Evolutionary conservation across 2,888 invertebrate genomes (phyloP), one percentile per base, ranked within the genome.

Genomic region (Timema cristinae): DNA sequence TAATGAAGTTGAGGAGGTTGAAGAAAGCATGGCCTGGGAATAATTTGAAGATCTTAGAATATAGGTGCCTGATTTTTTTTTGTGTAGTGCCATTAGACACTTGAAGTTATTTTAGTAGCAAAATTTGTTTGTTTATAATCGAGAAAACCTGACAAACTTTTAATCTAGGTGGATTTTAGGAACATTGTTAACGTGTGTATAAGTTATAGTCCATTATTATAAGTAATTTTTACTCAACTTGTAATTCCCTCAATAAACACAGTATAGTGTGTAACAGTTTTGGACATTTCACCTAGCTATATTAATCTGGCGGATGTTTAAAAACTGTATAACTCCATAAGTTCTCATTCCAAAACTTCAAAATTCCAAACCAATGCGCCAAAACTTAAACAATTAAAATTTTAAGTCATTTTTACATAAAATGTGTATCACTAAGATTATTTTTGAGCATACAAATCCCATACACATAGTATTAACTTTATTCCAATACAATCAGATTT

Each of bases 331-430:
- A 9, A 59, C 13, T 59, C 59, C 32, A 16, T 9, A n/a, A 9
- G 59, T 59, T 59, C n/a, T 9, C 15, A 32, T n/a, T 59, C 13
- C 5, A 59, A 59, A 59, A 59, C 59, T 59, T 7, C 59, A 1
- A 7, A n/a, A 16, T 16, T 59, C 15, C 59, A 59, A 32, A 15
- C 7, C 32, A 16, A 6, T 1, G 59, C 15, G 9, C 59, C 59
- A 59, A n/a, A 59, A 59, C 59, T 13, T 59, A 11, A n/a, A n/a
- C 59, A 59, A n/a, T 59, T 32, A 13, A 59, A 59, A 59, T 59
- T 59, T n/a, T n/a, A n/a, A n/a, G n/a, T n/a, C n/a, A n/a, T n/a
- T n/a, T n/a, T n/a, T n/a, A n/a, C n/a, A n/a, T n/a, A n/a, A n/a
- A n/a, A n/a, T n/a, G n/a, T n/a, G n/a, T n/a, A n/a, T n/a, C n/a